Conservation (phyloP, 2,113 vertebrate genomes). For the Saiga tatarica region DNA sequence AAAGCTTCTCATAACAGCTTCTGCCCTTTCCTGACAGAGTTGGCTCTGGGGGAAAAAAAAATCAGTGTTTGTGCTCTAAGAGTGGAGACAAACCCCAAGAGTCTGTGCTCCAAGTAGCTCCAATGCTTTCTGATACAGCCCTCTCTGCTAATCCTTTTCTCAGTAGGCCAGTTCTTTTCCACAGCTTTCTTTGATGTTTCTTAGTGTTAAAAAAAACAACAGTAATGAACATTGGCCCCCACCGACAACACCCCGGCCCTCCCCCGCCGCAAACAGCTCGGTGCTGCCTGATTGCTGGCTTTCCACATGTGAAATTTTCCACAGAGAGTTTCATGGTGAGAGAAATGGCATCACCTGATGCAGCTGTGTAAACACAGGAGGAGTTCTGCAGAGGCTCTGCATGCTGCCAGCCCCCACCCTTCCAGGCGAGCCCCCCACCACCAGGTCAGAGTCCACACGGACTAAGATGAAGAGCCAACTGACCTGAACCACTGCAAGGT, state of each 20-base stretch:
- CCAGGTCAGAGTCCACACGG: not conserved
- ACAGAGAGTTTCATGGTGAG: fast-evolving
- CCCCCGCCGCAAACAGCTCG: not conserved
- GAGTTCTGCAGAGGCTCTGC: not conserved
- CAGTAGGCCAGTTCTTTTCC: not conserved
- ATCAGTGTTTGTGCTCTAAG: not conserved
- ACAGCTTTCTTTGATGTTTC: slow-evolving; percentile 58
- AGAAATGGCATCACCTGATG: not conserved
- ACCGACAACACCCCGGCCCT: no score
- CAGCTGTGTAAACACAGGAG: not conserved
- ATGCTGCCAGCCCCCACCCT: not conserved
- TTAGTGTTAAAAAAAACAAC: not conserved
- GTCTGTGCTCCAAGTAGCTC: not conserved
- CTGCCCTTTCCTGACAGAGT: not conserved
- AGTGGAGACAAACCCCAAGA: not conserved
- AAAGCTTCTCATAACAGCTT: not conserved
- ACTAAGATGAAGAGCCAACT: not conserved
- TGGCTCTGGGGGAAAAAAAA: not conserved
- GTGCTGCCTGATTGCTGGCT: not conserved
- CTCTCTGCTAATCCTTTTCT: not conserved
- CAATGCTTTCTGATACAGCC: not conserved
- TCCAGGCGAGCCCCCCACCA: fast-evolving
- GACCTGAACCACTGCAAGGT: not conserved
- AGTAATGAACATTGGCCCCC: not conserved
- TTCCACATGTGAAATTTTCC: not conserved